Evolutionary conservation across 2,113 vertebrate species (phyloP), one percentile per base, ranked within the genome.

Genomic region (Leptobrachium ailaonicum): DNA sequence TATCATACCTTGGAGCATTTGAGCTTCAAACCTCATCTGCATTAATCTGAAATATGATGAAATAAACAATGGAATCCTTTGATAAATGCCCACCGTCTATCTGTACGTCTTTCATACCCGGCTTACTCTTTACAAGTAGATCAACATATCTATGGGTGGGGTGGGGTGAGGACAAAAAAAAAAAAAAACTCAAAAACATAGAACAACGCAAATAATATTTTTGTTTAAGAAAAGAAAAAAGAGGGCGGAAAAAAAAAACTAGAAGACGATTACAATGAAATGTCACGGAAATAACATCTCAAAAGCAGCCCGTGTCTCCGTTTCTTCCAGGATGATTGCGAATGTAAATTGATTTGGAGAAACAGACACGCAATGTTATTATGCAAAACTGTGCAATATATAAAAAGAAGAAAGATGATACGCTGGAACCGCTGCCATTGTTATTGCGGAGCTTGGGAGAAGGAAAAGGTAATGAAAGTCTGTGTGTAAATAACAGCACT

Each of bases 301-400:
- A 13, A 20, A 47, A 9, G 44, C 74, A 42, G 41, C 44, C 60
- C 7, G n/a, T 32, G 41, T 20, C 45, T 66, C 44, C 13, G 54
- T 66, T 66, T 80, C 7, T 3, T 8, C 50, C 41, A 43, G 11
- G 11, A 73, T 66, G 40, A 73, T 58, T 56, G 71, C 13, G 41
- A 45, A 73, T 73, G 13, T 67, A 73, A 80, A 74, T 41, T 41
- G 63, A 60, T 79, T 79, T 42, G 40, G 60, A 73, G 50, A 73
- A 72, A 73, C 69, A 72, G 58, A 54, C 62, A 71, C 14, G 56
- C 10, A 56, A 3, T 0, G 32, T 20, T 72, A 80, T 73, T 80
- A 73, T 80, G 62, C 13, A 58, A 79, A 79, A 32, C 62, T 20
- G 14, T 67, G 50, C 66, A 13, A 43, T 42, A 7, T 43, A 47